Evolutionary conservation across 2,113 vertebrate species (phyloP).

Genomic region (Triplophysa tibetana): DNA sequence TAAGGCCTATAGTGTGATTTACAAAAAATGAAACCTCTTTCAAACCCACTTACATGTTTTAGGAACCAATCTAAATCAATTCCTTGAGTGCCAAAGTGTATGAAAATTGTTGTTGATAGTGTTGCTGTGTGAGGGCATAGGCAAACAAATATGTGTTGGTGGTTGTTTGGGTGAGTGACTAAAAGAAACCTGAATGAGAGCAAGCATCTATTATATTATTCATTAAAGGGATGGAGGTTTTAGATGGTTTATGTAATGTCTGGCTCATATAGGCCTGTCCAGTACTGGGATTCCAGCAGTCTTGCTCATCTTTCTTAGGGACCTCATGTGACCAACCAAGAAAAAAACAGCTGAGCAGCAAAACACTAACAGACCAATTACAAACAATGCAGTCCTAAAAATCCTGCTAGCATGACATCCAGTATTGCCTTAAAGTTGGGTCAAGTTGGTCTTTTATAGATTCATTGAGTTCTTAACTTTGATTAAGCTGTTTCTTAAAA

Average conservation of each 20-base stretch:
- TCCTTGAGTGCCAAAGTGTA: too few relatives aligned
- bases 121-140: too few relatives aligned
- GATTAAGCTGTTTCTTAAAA: too few relatives aligned
- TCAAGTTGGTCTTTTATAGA: neutral
- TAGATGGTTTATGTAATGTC: slow-evolving; percentile 60
- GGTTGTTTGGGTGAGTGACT: neutral
- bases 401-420: too few relatives aligned
- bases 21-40: neutral
- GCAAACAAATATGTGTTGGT: neutral
- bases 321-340: slow-evolving; percentile 45
- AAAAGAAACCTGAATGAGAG: neutral
- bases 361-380: too few relatives aligned
- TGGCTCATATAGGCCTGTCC: slow-evolving; percentile 51
- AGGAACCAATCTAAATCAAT: neutral
- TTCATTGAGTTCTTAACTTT: neutral
- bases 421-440: too few relatives aligned
- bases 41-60: neutral
- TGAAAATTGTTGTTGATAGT: too few relatives aligned
- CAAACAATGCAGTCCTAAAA: too few relatives aligned
- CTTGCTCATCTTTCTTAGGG: slow-evolving; percentile 58
- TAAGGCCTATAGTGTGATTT: slow-evolving; percentile 5
- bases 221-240: neutral
- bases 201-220: too few relatives aligned
- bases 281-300: slow-evolving; percentile 52
- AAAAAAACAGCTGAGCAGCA: slow-evolving; percentile 38